Base-by-base conservation (phyloP, 2,113 vertebrate species). In the Epinephelus fuscoguttatus region DNA sequence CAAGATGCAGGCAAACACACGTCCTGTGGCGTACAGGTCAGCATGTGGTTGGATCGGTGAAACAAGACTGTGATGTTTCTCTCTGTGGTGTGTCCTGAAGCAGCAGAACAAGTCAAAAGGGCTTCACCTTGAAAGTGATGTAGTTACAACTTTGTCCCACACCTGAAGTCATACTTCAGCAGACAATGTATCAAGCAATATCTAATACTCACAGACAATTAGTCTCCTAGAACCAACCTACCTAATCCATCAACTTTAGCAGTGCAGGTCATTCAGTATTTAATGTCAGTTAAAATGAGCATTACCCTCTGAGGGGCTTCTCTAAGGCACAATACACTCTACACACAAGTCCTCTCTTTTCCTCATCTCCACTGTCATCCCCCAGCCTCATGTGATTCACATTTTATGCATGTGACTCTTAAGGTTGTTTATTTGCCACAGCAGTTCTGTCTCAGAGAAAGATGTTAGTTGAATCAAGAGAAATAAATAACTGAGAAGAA, bases 341-440 rank as follows among this genome's bases (percentile, higher is more conserved):
- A 84, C 80, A 82, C 82, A 70, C 40, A 57, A 72, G 68, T 85
- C 66, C 81, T 82, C 77, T 78, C 75, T 74, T 73, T 70, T 69
- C 71, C 50, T 84, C 84, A 87, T 89, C 82, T 75, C 79, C 81
- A 84, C 68, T 21, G 30, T 91, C 87, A 85, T 89, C 70, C 71
- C 76, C 75, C 82, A 81, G 67, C 71, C 85, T 93, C 90, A 89
- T 86, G 84, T 86, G 82, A 88, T 88, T 92, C 88, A 91, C 88
- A 89, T 84, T 93, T 92, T 90, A 91, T 95, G 93, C 94, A 95
- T 95, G 94, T 92, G 89, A 94, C 82, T 93, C 86, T 94, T 81
- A 94, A 78, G 82, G 86, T 90, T 92, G 88, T 93, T 93, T 85
- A 85, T 93, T 93, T 91, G 89, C 85, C 91, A 88, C 90, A 85